These are phyloP conservation scores for Tenthredo livida DNA, from an alignment of 2,888 invertebrate genomes.

Conservation along the genomic window DNA sequence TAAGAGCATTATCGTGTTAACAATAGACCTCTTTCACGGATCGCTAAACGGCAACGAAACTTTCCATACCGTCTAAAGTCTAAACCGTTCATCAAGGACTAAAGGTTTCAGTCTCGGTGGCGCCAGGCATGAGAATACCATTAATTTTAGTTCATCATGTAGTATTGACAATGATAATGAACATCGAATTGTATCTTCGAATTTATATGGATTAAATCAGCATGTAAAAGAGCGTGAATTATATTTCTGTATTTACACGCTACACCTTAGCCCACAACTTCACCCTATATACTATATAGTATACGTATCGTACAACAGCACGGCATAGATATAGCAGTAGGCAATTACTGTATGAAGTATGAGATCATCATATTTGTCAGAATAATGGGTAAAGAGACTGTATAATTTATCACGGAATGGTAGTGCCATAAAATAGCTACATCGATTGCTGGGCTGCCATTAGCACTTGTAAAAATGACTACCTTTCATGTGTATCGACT, in stretches of 20 bases:
- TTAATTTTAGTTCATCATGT: neutral
- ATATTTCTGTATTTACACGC: neutral
- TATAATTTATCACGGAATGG: constrained; percentile 21
- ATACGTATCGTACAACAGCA: neutral
- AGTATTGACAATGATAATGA: neutral
- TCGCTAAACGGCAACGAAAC: constrained; percentile 10
- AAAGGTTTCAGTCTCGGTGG: neutral
- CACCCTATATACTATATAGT: neutral
- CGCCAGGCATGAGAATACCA: neutral
- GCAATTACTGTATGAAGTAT: constrained; percentile 12
- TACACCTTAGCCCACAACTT: neutral
- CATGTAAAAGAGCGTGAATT: neutral
- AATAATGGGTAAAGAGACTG: constrained; percentile 20
- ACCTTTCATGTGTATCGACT: neutral
- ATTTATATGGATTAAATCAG: neutral
- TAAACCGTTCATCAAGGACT: constrained; percentile 25
- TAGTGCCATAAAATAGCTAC: neutral
- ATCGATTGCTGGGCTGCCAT: constrained; percentile 4
- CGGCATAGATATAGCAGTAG: neutral
- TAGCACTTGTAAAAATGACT: constrained; percentile 15
- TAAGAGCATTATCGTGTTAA: constrained; percentile 44
- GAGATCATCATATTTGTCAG: constrained; percentile 33
- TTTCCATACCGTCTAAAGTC: constrained; percentile 36
- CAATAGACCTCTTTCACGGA: constrained; percentile 30
- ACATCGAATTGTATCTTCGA: neutral